Evolutionary conservation across 2,797 vertebrate genomes (phyloP), one percentile per base, ranked within the genome.

Genomic region (Urosaurus nigricauda): DNA sequence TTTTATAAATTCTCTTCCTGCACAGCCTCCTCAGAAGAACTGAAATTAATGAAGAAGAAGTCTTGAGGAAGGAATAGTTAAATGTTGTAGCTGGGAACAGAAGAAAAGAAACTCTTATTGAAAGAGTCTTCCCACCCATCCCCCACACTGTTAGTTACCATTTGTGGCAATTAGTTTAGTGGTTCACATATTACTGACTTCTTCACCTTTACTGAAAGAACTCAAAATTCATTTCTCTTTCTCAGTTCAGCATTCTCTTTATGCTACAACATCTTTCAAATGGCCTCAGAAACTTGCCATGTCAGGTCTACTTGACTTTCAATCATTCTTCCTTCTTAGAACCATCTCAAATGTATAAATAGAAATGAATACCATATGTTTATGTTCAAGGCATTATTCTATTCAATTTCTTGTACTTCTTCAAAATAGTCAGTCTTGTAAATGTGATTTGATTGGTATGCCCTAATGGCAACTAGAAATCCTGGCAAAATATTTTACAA

Each of bases 281-380:
- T 73, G 3, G 40, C n/a, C 78, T 47, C 35, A 84, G 84, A 53
- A 74, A 0, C 0, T 79, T 85, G 47, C 86, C 88, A 58, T 83
- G 73, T 91, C 87, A 83, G 29, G 92, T 87, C 90, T 85, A 53
- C 93, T 86, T 94, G 88, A 87, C 79, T 63, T 93, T 83, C 88
- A 80, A 85, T 60, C 35, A 26, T 2, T 58, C 3, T 73, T 60
- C 35, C 7, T 51, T 68, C 74, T 63, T 77, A 26, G 1, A 79
- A 14, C 16, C 6, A 35, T 63, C 32, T n/a, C 84, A 84, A 37
- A 73, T 84, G 8, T 56, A 37, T 56, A 24, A 84, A 35, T 37
- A 78, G 40, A 78, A 78, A 68, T 65, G 29, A 68, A 68, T 86
- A 5, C 21, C 40, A 47, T 29, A 24, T 29, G 84, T 35, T 4